Conservation (phyloP, 2,888 invertebrate genomes). For the Keiferia lycopersicella region DNA sequence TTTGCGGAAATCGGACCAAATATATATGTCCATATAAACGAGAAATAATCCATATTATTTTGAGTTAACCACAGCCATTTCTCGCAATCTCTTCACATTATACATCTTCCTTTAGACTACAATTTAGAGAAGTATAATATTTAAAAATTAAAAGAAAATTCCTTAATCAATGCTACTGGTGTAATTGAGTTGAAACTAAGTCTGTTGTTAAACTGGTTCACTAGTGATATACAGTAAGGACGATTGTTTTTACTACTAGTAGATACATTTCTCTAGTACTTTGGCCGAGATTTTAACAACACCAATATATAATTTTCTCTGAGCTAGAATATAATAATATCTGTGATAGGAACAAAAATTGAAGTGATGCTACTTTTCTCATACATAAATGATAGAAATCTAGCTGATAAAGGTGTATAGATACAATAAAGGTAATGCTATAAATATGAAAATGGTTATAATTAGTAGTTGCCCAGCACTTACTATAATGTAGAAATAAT, state of each 20-base stretch:
- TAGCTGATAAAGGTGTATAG: not conserved
- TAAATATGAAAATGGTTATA: not conserved
- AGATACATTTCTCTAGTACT: no score
- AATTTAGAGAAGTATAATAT: not conserved
- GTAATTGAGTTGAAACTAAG: no score
- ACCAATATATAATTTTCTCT: no score
- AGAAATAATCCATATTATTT: slow-evolving; percentile 34
- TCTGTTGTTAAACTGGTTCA: no score
- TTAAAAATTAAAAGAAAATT: no score
- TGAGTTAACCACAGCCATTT: slow-evolving; percentile 40
- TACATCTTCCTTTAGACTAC: not conserved
- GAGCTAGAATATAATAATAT: no score
- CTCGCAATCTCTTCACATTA: slow-evolving; percentile 28
- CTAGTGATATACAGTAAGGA: no score
- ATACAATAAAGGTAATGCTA: not conserved
- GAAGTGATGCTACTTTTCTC: not conserved
- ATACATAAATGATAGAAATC: not conserved
- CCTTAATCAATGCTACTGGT: no score
- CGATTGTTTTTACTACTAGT: no score
- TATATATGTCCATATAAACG: slow-evolving; percentile 26
- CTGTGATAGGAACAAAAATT: not conserved
- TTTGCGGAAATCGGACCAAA: not conserved
- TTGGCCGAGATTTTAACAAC: no score
- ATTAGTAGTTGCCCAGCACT: not conserved
- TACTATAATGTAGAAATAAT: not conserved